Evolutionary conservation across 1,140 invertebrate genomes (phyloP), one percentile per base, ranked within the genome.

Genomic region (Drosophila mojavensis): DNA sequence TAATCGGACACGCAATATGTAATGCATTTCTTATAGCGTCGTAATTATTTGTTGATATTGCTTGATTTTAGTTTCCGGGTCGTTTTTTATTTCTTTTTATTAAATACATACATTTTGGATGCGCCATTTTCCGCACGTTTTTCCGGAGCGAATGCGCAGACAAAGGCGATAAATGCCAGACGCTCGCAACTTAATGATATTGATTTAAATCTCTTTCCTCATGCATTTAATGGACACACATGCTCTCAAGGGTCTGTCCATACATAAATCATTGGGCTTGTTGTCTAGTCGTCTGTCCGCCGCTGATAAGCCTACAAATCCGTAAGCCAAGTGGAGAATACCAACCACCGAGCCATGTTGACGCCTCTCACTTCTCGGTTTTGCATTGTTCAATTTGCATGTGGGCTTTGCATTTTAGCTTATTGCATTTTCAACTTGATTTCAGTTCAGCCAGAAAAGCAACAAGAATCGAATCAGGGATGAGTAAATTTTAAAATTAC

Each of bases 91-190:
- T 45, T 45, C 28, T 5, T 30, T 30, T 30, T 30, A 33, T 33
- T 33, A 33, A 2, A 9, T 33, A 10, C 28, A 9, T 47, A 47
- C 17, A 56, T 62, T 68, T 53, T 65, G 64, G 81, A 79, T 74
- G 71, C 77, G 79, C 80, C 65, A 80, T 88, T 89, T 86, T 88
- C 73, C 75, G 81, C 68, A 67, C 51, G 58, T 36, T 61, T 76
- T 70, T 76, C 72, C 64, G 77, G 67, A 66, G 20, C 9, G 53
- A 30, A 70, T 33, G 58, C 56, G 13, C 5, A 67, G 33, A 51
- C 54, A 30, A 28, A 33, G 26, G 61, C 73, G 61, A 75, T 75
- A 75, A 75, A 70, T n/a, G 53, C 55, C 68, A 75, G 67, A 65
- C 53, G 64, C 24, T 55, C 33, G 41, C 45, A 20, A 9, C 30